Base-by-base conservation (phyloP, 2,888 invertebrate genomes). In the Athrips mouffetella region DNA sequence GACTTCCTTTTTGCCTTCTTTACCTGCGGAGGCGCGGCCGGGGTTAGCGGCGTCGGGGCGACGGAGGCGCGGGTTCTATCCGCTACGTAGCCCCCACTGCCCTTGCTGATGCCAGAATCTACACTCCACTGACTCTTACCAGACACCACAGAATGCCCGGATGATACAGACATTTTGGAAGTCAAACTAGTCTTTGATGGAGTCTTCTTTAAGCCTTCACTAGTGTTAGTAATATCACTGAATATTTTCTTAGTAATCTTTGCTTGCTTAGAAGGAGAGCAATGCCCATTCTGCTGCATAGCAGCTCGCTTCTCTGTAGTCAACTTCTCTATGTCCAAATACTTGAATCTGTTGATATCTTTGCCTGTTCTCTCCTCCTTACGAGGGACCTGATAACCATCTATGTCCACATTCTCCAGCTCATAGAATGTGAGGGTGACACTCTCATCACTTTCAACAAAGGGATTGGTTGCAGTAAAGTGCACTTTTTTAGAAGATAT, bases 401-500 rank as follows among this genome's bases (percentile, higher is more conserved):
- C 73, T 27, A 59, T 62, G 39, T 78, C 70, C 2, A 76, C 62
- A 65, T 72, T 73, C 8, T 82, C 89, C 47, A 89, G 58, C 50
- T 89, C 89, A 60, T 89, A 89, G 59, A 82, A 89, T 10, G 89
- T 89, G 2, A 89, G 57, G 4, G 84, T 86, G 0, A 88, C 81
- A 74, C 89, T 89, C 27, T 87, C 87, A 68, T 89, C 89, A 67
- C 89, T 87, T 54, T 88, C 89, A 39, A 69, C 71, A 63, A 89
- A 89, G 1, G 89, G 89, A 53, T 89, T 89, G 15, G 61, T 60
- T 1, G 84, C 68, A 52, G 86, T 84, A 40, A 88, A 87, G 53
- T 89, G 89, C 25, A 89, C 89, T 66, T 86, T 89, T 59, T 80
- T 86, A 0, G 76, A 66, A 3, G 75, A 60, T 1, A 75, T 57